A percentile compares a stretch with the other conserved stretches of the same genome.
phyloP scores from a whole-genome alignment of 1,140 invertebrate genomes.

The Papilio aristodemus region DNA sequence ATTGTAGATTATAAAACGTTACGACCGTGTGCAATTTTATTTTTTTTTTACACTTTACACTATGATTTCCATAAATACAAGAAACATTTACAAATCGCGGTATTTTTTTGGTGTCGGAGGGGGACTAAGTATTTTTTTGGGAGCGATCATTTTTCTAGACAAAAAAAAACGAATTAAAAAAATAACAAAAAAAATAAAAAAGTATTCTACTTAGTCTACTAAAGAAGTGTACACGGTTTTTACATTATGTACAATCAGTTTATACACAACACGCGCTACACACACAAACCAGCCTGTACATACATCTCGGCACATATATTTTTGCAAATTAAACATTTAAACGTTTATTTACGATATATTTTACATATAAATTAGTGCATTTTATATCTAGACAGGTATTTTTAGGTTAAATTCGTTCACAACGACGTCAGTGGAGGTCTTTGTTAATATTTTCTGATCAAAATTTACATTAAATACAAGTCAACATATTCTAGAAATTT shows the following conservation, averaged over 20 bases:
- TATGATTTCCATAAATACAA: slow-evolving; percentile 27
- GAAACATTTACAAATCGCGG: slow-evolving; percentile 32
- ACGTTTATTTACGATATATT: slow-evolving; percentile 30
- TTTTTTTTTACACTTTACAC: not conserved
- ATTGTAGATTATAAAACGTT: too few relatives aligned
- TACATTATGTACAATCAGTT: slow-evolving; percentile 64
- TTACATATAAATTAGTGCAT: slow-evolving; percentile 34
- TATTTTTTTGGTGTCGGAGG: slow-evolving; percentile 53
- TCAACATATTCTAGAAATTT: too few relatives aligned
- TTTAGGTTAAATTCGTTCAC: not conserved
- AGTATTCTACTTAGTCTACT: slow-evolving; percentile 48
- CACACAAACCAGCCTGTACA: slow-evolving; percentile 57
- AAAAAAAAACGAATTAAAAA: slow-evolving; percentile 42
- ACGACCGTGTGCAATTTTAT: slow-evolving; percentile 33
- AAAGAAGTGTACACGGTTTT: slow-evolving; percentile 47
- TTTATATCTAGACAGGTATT: not conserved
- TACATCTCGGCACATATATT: slow-evolving; percentile 41
- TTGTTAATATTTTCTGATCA: too few relatives aligned
- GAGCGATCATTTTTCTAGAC: slow-evolving; percentile 48
- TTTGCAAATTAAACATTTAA: slow-evolving; percentile 36
- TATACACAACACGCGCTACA: slow-evolving; percentile 48
- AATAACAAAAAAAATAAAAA: slow-evolving; percentile 59
- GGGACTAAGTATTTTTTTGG: slow-evolving; percentile 53
- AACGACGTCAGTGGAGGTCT: not conserved
- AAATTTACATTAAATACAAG: too few relatives aligned